These are phyloP conservation scores for Athalia circularis DNA, from an alignment of 2,888 invertebrate genomes.

Conservation along the genomic window DNA sequence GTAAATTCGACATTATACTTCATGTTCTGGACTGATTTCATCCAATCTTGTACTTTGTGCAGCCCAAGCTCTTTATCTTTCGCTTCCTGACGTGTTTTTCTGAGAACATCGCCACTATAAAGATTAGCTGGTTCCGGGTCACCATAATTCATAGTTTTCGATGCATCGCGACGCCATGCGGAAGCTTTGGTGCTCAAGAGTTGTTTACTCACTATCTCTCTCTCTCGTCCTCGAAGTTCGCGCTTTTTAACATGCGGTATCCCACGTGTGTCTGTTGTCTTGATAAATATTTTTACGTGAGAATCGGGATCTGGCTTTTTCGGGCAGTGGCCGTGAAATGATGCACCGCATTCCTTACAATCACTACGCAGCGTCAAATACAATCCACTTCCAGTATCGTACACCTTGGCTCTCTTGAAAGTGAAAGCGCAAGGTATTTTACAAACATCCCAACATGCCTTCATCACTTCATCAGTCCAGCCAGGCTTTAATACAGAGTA, in stretches of 20 bases:
- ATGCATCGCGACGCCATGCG: slow-evolving; percentile 42
- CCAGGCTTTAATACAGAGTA: neutral
- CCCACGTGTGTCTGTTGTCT: slow-evolving; percentile 36
- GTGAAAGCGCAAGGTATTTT: too few relatives aligned
- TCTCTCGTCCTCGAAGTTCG: slow-evolving; percentile 6
- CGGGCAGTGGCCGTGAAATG: slow-evolving; percentile 22
- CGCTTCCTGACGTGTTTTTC: slow-evolving; percentile 48
- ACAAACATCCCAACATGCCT: neutral
- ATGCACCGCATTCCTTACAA: slow-evolving; percentile 33
- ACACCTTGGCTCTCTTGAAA: too few relatives aligned
- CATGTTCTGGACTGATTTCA: too few relatives aligned
- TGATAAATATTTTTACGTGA: slow-evolving; percentile 26
- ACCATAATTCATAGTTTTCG: slow-evolving; percentile 38
- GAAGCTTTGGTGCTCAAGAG: slow-evolving; percentile 10
- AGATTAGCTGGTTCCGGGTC: slow-evolving; percentile 48
- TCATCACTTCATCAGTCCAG: neutral
- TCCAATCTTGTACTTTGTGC: too few relatives aligned
- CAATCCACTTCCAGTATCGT: too few relatives aligned
- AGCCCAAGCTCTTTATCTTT: slow-evolving; percentile 19
- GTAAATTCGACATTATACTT: too few relatives aligned
- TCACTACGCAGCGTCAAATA: slow-evolving; percentile 23
- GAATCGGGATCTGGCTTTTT: slow-evolving; percentile 1
- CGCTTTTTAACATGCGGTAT: slow-evolving; percentile 26
- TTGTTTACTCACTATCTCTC: too few relatives aligned
- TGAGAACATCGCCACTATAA: slow-evolving; percentile 26